Percentiles rank a stretch among this genome's conserved stretches.
Evolutionary conservation across 2,113 vertebrate species (phyloP).

Genomic region (Sander vitreus): DNA sequence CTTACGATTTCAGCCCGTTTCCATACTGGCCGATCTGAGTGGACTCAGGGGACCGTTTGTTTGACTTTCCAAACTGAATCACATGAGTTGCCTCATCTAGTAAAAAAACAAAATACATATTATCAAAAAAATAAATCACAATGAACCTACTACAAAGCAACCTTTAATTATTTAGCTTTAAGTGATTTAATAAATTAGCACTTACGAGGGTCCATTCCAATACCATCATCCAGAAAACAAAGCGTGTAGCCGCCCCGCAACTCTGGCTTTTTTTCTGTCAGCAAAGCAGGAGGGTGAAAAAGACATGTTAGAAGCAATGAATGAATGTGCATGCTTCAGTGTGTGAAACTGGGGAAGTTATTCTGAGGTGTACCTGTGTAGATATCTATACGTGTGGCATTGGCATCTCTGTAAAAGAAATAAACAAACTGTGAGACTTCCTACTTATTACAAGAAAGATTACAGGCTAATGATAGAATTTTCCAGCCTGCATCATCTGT

Average conservation of each 20-base stretch:
- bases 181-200: conserved; percentile 44
- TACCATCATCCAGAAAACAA: conserved; percentile 97
- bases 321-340: neutral
- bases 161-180: neutral
- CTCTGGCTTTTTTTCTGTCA: conserved; percentile 88
- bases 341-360: neutral
- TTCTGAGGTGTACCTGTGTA: conserved; percentile 88
- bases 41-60: conserved; percentile 94
- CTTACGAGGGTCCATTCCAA: conserved; percentile 97
- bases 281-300: conserved; percentile 32
- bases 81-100: conserved; percentile 96
- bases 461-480: neutral
- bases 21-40: conserved; percentile 98
- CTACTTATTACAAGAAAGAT: neutral
- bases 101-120: conserved; percentile 12
- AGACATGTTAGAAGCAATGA: neutral
- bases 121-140: neutral
- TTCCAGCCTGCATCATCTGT: neutral
- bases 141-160: neutral
- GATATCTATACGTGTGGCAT: conserved; percentile 97
- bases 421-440: conserved; percentile 5
- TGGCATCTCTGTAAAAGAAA: conserved; percentile 90
- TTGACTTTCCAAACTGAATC: conserved; percentile 98
- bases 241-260: conserved; percentile 95
- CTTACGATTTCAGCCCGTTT: conserved; percentile 99